phyloP scores from a whole-genome alignment of 2,888 invertebrate genomes.

The Plutella xylostella region DNA sequence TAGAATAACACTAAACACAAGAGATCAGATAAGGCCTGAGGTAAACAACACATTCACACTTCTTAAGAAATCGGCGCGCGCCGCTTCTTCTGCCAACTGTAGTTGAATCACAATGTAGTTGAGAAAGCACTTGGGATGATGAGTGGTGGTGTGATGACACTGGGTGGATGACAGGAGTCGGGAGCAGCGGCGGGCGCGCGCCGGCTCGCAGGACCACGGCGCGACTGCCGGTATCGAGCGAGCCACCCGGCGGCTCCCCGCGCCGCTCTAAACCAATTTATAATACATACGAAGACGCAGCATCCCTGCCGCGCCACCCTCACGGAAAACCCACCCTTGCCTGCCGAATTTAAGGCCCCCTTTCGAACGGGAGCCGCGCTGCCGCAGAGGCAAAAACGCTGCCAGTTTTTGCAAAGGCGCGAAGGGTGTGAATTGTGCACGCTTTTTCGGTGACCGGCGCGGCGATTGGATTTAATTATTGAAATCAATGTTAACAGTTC shows the following conservation, averaged over 20 bases:
- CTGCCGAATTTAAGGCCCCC: constrained; percentile 15
- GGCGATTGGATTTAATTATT: neutral
- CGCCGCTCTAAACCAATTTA: constrained; percentile 68
- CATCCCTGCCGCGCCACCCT: constrained; percentile 43
- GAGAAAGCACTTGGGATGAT: too few species aligned
- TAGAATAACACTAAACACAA: constrained; percentile 8
- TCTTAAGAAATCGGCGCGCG: constrained; percentile 8
- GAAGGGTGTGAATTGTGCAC: constrained; percentile 62
- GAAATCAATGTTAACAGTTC: neutral
- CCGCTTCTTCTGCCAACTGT: neutral
- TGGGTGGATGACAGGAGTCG: neutral
- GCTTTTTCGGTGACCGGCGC: constrained; percentile 20
- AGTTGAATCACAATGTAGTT: neutral
- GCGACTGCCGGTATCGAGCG: constrained; percentile 65
- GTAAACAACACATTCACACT: constrained; percentile 9
- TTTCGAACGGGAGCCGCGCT: constrained; percentile 27
- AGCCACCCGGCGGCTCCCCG: constrained; percentile 41
- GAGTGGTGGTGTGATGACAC: constrained; percentile 3
- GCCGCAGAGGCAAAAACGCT: constrained; percentile 65
- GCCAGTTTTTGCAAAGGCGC: constrained; percentile 57
- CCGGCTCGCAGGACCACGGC: constrained; percentile 33
- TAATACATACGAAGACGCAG: constrained; percentile 69
- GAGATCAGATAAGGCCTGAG: constrained; percentile 1
- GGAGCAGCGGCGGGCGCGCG: constrained; percentile 20
- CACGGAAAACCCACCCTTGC: constrained; percentile 28